Percentiles rank a stretch among this genome's conserved stretches.
Conservation (phyloP, 2,113 vertebrate genomes). For the Ceyx margarethae region DNA sequence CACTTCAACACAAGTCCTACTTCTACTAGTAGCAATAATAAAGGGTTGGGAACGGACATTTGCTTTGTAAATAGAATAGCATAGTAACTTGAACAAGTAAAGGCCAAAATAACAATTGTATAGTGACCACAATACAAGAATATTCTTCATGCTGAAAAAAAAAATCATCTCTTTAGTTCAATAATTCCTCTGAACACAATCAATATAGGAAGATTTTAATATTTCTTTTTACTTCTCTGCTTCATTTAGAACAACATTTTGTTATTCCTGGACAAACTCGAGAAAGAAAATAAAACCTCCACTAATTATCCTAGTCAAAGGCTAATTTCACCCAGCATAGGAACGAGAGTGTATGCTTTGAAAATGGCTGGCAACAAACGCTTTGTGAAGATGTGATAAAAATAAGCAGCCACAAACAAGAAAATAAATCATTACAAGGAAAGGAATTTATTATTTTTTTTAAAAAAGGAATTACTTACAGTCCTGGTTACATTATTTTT, state of each 20-base stretch:
- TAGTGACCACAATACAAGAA: background rate
- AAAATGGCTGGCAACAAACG: background rate
- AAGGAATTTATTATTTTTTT: background rate
- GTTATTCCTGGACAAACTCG: background rate
- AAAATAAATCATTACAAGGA: background rate
- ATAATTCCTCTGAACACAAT: background rate
- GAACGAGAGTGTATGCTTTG: background rate
- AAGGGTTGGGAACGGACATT: background rate
- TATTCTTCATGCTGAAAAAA: background rate
- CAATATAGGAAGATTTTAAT: background rate
- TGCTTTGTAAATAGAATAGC: background rate
- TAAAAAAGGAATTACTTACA: background rate
- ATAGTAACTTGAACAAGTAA: background rate
- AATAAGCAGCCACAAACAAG: background rate
- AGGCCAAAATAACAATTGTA: background rate
- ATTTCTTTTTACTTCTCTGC: background rate
- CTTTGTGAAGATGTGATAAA: background rate
- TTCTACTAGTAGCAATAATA: background rate
- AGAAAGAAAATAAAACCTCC: background rate
- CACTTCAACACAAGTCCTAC: background rate
- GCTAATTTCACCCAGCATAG: background rate
- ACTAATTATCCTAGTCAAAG: background rate
- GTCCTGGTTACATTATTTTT: constrained; percentile 37
- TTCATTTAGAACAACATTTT: background rate
- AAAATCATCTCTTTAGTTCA: background rate